A percentile compares a stretch with the other conserved stretches of the same genome.
Evolutionary conservation across 2,113 vertebrate species (phyloP).

Genomic region (Sigmodon hispidus): DNA sequence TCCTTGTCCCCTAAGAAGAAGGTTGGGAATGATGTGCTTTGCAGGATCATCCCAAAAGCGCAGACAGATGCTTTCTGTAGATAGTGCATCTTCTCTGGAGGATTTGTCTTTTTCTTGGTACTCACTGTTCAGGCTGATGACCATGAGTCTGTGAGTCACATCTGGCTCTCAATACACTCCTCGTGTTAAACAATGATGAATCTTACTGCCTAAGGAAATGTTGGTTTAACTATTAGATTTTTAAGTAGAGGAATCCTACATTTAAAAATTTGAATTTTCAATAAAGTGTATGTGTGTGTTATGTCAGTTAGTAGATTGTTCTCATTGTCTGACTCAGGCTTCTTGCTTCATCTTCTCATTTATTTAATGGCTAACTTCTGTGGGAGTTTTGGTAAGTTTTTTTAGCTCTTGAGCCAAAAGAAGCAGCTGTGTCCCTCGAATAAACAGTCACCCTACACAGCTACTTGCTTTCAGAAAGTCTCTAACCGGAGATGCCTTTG

Average conservation of each 20-base stretch:
- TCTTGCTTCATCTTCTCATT: conserved; percentile 60
- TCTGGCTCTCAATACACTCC: neutral
- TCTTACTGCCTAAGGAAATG: neutral
- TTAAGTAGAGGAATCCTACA: neutral
- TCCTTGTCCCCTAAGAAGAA: neutral
- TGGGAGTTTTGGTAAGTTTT: conserved; percentile 37
- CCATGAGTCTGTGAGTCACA: neutral
- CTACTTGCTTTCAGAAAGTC: neutral
- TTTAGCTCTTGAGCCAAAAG: neutral
- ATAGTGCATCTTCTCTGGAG: neutral
- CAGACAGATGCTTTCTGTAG: neutral
- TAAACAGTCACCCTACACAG: neutral
- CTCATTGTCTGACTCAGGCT: conserved; percentile 36
- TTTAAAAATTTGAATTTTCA: neutral
- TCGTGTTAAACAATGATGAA: neutral
- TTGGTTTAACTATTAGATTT: neutral
- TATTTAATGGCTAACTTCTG: neutral
- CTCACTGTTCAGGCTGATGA: neutral
- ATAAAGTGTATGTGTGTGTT: neutral
- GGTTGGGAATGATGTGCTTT: neutral
- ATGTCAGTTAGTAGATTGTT: conserved; percentile 1
- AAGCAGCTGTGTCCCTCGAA: neutral
- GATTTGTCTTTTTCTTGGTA: neutral
- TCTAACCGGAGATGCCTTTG: neutral
- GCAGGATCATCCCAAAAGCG: neutral